A percentile compares a stretch with the other conserved stretches of the same genome.
phyloP scores from a whole-genome alignment of 2,113 vertebrate species.

The Microtus montanus region DNA sequence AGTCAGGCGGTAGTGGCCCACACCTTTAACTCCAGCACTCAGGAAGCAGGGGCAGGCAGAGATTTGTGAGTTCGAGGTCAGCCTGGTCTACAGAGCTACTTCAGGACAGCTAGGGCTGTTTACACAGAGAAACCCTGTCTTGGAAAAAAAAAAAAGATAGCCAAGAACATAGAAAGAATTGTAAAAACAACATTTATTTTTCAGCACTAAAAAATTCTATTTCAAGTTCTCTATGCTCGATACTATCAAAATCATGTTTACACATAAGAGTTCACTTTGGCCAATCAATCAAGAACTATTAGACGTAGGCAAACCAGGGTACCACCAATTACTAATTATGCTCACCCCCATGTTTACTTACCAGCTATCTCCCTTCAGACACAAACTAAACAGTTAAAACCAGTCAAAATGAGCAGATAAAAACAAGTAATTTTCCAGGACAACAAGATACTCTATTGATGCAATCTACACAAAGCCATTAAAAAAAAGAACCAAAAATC shows the following conservation, averaged over 20 bases:
- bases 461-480: conserved; percentile 7
- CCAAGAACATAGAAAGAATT: background rate
- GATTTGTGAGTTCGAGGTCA: too few species aligned
- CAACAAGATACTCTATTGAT: background rate
- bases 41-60: too few species aligned
- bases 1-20: too few species aligned
- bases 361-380: background rate
- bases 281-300: background rate
- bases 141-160: background rate
- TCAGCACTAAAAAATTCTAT: background rate
- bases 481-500: background rate
- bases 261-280: background rate
- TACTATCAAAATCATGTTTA: background rate
- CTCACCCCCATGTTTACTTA: background rate
- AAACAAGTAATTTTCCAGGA: conserved; percentile 1
- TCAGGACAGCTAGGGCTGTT: too few species aligned
- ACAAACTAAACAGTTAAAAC: conserved; percentile 28
- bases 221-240: background rate
- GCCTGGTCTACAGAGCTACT: too few species aligned
- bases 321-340: background rate
- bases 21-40: too few species aligned
- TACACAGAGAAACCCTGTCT: too few species aligned
- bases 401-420: background rate
- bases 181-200: background rate
- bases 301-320: background rate